phyloP scores from a whole-genome alignment of 2,888 invertebrate species.

The Biston betularia region DNA sequence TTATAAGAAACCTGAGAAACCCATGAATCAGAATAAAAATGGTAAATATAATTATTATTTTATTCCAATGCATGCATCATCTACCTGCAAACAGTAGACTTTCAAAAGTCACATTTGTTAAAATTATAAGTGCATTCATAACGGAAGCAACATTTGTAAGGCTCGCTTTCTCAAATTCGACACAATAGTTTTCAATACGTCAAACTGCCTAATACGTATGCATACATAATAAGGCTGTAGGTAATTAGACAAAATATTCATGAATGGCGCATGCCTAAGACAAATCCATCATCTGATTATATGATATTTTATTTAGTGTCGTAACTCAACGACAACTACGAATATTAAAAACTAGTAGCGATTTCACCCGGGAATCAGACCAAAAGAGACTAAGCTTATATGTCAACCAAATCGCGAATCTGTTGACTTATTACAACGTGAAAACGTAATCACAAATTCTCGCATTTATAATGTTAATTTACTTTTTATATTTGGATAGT shows the following conservation, averaged over 20 bases:
- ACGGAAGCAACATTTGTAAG: conserved; percentile 23
- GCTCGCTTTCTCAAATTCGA: conserved; percentile 28
- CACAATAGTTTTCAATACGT: conserved; percentile 28
- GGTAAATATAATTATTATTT: not conserved
- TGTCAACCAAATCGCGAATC: too few species aligned
- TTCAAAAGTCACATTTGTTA: conserved; percentile 9
- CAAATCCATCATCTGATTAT: conserved; percentile 15
- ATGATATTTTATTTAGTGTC: not conserved
- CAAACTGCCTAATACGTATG: conserved; percentile 15
- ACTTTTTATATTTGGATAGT: too few species aligned
- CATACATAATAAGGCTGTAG: conserved; percentile 16
- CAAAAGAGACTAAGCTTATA: too few species aligned
- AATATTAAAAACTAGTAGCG: too few species aligned
- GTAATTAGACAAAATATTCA: conserved; percentile 21
- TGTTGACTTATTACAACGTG: too few species aligned
- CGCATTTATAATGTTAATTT: too few species aligned
- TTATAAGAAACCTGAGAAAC: not conserved
- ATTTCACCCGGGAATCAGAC: not conserved
- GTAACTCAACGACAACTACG: not conserved
- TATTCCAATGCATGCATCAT: not conserved
- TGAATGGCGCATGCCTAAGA: conserved; percentile 18
- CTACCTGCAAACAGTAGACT: not conserved
- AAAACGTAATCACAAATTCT: too few species aligned
- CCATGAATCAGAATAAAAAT: not conserved
- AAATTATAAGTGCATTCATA: conserved; percentile 11